These are phyloP conservation scores for Coreius guichenoti DNA, from an alignment of 2,797 vertebrate species.

Conservation along the genomic window DNA sequence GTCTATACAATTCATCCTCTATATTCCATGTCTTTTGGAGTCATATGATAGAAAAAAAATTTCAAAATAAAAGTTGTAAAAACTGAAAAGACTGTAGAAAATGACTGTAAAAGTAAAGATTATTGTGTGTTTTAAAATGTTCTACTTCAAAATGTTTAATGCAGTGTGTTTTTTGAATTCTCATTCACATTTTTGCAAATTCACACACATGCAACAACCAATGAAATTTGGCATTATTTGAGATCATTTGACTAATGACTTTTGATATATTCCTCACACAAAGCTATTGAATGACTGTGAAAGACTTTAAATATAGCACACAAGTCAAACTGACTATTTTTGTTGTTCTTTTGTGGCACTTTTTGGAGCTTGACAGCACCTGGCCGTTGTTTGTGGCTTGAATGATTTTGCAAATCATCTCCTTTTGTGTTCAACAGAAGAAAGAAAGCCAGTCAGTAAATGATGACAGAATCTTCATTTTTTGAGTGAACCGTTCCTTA, in stretches of 20 bases:
- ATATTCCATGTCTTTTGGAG: background rate
- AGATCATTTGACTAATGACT: background rate
- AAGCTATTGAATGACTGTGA: background rate
- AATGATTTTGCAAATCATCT: constrained; percentile 2
- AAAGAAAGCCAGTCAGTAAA: background rate
- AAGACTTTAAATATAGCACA: background rate
- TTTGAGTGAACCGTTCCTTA: background rate
- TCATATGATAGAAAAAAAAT: background rate
- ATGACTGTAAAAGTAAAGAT: no score
- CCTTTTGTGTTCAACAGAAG: background rate
- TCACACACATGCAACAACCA: background rate
- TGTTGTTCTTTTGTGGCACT: background rate
- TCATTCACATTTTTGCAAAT: no score
- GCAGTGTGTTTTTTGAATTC: background rate
- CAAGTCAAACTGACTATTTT: background rate
- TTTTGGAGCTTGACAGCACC: background rate
- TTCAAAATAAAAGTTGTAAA: background rate
- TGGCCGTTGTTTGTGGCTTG: background rate
- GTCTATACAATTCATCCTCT: background rate
- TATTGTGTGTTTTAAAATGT: background rate
- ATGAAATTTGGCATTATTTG: background rate
- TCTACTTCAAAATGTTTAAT: background rate
- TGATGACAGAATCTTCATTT: background rate
- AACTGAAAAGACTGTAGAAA: no score
- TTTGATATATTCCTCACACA: background rate